Base-by-base conservation (phyloP, 2,888 invertebrate genomes). In the Augochlorella aurata region DNA sequence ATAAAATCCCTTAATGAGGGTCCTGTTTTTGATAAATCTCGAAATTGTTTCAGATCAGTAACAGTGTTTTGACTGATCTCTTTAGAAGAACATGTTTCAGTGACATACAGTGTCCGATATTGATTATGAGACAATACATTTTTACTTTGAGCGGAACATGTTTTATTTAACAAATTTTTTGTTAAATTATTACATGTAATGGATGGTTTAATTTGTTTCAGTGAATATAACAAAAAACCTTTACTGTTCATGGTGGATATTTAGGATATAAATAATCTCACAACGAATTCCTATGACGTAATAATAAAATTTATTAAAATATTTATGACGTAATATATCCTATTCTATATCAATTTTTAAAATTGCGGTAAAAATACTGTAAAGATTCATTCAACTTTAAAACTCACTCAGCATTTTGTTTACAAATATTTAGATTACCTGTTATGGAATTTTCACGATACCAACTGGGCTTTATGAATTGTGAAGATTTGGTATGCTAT, bases 1-100 rank as follows among this genome's bases (percentile, higher is more conserved):
- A 88, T 68, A 58, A 88, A 88, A 38, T 88, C 84, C 61, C 16
- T 84, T 12, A 88, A 52, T 0, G 89, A 82, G 1, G 85, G 88
- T 0, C 87, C 88, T 72, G 74, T 74, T 38, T 49, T 79, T 9
- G 80, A 61, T 16, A 76, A 18, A 71, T 67, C 66, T 58, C 45
- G 81, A 0, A 70, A 61, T 3, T 65, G 24, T 45, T 77, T 69
- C 4, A 58, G 24, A 2, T 71, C 45, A 8, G 12, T 9, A 1
- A 66, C 58, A 14, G 12, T 9, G 71, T 47, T 58, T 12, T 65
- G 70, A 18, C 0, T 29, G 3, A 44, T 24, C 2, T 74, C 50
- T 14, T 81, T 49, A 1, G 54, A 18, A 18, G 47, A 29, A 8
- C 79, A 58, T 9, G 9, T 68, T n/a, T 47, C 16, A 50, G 49